Conservation (phyloP, 2,888 invertebrate species). For the Spilosoma lubricipeda region DNA sequence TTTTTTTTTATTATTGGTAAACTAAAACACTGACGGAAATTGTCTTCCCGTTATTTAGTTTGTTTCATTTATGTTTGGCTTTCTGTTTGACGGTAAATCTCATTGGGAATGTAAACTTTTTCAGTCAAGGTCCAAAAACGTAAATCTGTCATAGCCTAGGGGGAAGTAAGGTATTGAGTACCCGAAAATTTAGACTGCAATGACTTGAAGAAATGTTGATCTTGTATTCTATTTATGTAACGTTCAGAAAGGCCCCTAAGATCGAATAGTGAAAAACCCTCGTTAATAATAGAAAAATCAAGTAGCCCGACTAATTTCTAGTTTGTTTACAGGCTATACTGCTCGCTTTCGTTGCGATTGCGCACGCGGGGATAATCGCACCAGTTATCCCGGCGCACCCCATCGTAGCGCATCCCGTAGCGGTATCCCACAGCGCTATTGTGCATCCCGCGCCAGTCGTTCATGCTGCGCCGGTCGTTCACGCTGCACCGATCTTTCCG, state of each 20-base stretch:
- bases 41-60: no score
- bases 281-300: not conserved
- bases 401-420: slow-evolving; percentile 58
- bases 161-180: not conserved
- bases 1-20: no score
- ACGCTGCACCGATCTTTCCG: slow-evolving; percentile 64
- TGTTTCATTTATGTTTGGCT: no score
- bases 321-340: slow-evolving; percentile 72
- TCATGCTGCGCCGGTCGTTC: slow-evolving; percentile 63
- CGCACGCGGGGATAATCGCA: slow-evolving; percentile 73
- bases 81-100: not conserved
- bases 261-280: not conserved
- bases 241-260: not conserved
- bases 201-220: not conserved
- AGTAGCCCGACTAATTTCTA: not conserved
- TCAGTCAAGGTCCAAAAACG: fast-evolving
- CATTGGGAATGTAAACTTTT: not conserved
- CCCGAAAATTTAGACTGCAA: not conserved
- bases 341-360: slow-evolving; percentile 75
- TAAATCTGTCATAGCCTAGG: not conserved
- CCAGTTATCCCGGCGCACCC: slow-evolving; percentile 65
- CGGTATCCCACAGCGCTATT: slow-evolving; percentile 55
- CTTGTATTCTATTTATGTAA: not conserved
- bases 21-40: no score
- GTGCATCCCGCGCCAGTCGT: slow-evolving; percentile 61